A percentile compares a stretch with the other conserved stretches of the same genome.
phyloP scores from a whole-genome alignment of 1,140 invertebrate species.

The Calycopis cecrops region DNA sequence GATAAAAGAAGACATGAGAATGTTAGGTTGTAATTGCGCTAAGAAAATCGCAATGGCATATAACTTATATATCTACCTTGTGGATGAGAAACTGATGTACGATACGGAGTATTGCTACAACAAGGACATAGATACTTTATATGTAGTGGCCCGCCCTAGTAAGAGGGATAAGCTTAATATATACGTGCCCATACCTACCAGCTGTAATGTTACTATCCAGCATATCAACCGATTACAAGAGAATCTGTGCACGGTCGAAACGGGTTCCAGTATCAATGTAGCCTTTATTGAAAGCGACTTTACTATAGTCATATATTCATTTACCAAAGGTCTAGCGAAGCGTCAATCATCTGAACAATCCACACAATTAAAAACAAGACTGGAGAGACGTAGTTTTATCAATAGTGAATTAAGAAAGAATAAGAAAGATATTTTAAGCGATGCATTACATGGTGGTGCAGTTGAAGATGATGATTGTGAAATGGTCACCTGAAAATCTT shows the following conservation, averaged over 20 bases:
- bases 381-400: constrained; percentile 51
- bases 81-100: constrained; percentile 64
- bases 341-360: constrained; percentile 35
- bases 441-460: constrained; percentile 55
- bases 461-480: constrained; percentile 59
- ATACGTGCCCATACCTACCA: constrained; percentile 52
- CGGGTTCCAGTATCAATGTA: constrained; percentile 50
- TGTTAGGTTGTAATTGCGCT: constrained; percentile 52
- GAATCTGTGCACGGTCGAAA: constrained; percentile 63
- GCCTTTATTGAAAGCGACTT: constrained; percentile 62
- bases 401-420: constrained; percentile 56
- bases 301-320: constrained; percentile 56
- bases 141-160: constrained; percentile 50
- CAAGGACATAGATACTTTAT: constrained; percentile 56
- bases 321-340: constrained; percentile 53
- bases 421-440: constrained; percentile 47
- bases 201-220: constrained; percentile 43
- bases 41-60: constrained; percentile 55
- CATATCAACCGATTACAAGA: constrained; percentile 52
- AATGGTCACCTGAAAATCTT: constrained; percentile 36
- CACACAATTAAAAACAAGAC: constrained; percentile 29
- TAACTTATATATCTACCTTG: constrained; percentile 54
- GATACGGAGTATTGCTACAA: constrained; percentile 68
- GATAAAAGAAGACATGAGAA: constrained; percentile 62
- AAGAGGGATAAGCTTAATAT: constrained; percentile 60